A percentile compares a stretch with the other conserved stretches of the same genome.
phyloP scores from a whole-genome alignment of 2,888 invertebrate genomes.

The Oligia latruncula region DNA sequence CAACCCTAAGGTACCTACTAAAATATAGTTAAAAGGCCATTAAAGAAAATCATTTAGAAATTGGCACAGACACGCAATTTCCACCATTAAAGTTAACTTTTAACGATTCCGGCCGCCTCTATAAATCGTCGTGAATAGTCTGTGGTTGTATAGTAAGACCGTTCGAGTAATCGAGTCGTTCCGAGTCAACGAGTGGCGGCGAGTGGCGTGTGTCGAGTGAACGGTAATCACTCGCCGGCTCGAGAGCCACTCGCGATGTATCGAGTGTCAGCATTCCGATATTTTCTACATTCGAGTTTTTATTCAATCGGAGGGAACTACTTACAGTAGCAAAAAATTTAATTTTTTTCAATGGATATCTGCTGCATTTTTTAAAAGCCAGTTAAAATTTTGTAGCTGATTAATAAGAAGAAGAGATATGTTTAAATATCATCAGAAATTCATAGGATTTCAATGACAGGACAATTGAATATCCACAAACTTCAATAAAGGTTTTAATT shows the following conservation, averaged over 20 bases:
- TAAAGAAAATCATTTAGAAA: slow-evolving; percentile 2
- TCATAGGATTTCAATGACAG: not conserved
- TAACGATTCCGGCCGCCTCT: slow-evolving; percentile 18
- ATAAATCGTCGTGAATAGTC: slow-evolving; percentile 33
- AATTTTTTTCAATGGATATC: not conserved
- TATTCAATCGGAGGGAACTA: slow-evolving; percentile 32
- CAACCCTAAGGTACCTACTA: not conserved
- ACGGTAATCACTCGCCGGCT: slow-evolving; percentile 68
- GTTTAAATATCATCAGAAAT: not conserved
- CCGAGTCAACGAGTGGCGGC: slow-evolving; percentile 53
- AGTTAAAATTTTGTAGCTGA: not conserved
- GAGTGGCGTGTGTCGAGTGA: slow-evolving; percentile 68
- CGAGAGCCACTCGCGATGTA: slow-evolving; percentile 61
- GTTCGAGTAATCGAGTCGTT: slow-evolving; percentile 53
- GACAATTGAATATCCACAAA: not conserved
- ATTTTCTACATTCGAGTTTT: slow-evolving; percentile 49
- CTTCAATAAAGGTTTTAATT: not conserved
- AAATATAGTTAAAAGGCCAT: not conserved
- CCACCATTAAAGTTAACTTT: slow-evolving; percentile 12
- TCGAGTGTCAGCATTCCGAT: slow-evolving; percentile 58
- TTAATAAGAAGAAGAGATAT: not conserved
- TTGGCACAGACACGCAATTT: slow-evolving; percentile 13
- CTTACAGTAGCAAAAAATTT: not conserved
- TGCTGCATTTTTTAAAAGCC: not conserved
- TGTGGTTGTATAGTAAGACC: slow-evolving; percentile 35